These are phyloP conservation scores for Botia kubotai DNA, from an alignment of 2,797 vertebrate genomes.

Conservation along the genomic window DNA sequence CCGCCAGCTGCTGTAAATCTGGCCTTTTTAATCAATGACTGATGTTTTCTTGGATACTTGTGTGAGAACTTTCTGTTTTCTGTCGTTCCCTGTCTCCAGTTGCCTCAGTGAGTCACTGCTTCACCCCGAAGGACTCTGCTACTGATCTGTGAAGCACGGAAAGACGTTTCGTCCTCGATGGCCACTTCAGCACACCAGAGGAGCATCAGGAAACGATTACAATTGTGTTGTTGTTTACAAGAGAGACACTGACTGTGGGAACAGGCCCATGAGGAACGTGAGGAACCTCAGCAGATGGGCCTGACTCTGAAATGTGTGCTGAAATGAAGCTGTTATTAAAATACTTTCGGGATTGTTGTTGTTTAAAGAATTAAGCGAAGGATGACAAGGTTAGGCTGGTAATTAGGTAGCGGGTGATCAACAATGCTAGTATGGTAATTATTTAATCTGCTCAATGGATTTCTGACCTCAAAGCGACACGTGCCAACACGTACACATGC, in stretches of 20 bases:
- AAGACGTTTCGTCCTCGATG: constrained; percentile 57
- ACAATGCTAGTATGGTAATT: not conserved
- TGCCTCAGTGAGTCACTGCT: constrained; percentile 32
- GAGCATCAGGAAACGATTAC: constrained; percentile 64
- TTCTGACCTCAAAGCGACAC: constrained; percentile 4
- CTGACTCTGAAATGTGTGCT: constrained; percentile 3
- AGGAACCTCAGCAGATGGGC: constrained; percentile 35
- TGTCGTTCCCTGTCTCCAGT: not conserved
- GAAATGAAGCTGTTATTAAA: constrained; percentile 34
- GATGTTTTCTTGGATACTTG: constrained; percentile 55
- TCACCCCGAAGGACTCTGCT: constrained; percentile 47
- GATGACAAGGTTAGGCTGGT: constrained; percentile 1
- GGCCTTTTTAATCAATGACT: constrained; percentile 52
- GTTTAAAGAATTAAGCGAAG: not conserved
- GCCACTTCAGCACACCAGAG: constrained; percentile 53
- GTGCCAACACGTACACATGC: constrained; percentile 29
- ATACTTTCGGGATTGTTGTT: not conserved
- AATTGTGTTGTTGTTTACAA: constrained; percentile 56
- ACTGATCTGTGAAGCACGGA: constrained; percentile 56
- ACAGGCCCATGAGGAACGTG: constrained; percentile 16
- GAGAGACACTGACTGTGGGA: constrained; percentile 50
- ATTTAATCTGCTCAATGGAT: not conserved
- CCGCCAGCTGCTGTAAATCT: constrained; percentile 23
- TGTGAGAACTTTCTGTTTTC: constrained; percentile 43
- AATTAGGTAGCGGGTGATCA: not conserved